phyloP scores from a whole-genome alignment of 2,113 vertebrate species.

The Rutilus rutilus region DNA sequence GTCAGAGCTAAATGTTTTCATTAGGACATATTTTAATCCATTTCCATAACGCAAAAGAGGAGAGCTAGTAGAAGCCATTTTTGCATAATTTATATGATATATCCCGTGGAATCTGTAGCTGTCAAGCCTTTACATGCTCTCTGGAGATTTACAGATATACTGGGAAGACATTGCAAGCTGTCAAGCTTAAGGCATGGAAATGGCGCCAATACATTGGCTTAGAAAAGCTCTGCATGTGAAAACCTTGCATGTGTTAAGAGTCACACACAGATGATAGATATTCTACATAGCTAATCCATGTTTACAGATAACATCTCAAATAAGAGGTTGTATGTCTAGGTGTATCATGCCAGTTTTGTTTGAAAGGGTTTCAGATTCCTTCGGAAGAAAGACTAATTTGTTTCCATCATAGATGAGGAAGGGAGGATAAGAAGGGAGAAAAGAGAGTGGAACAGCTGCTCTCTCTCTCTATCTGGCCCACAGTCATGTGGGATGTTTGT shows the following conservation, averaged over 20 bases:
- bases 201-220: slow-evolving; percentile 39
- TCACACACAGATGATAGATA: slow-evolving; percentile 4
- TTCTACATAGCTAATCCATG: slow-evolving; percentile 54
- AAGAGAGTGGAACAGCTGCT: slow-evolving; percentile 53
- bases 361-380: slow-evolving; percentile 14
- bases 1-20: slow-evolving; percentile 81
- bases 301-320: slow-evolving; percentile 65
- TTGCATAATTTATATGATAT: slow-evolving; percentile 71
- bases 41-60: slow-evolving; percentile 73
- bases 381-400: slow-evolving; percentile 20
- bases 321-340: slow-evolving; percentile 1
- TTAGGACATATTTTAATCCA: slow-evolving; percentile 78
- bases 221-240: slow-evolving; percentile 45
- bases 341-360: neutral
- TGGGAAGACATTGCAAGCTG: slow-evolving; percentile 62
- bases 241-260: slow-evolving; percentile 7
- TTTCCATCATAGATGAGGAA: slow-evolving; percentile 58
- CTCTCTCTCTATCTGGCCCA: slow-evolving; percentile 55
- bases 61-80: slow-evolving; percentile 42
- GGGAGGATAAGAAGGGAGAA: slow-evolving; percentile 58
- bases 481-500: slow-evolving; percentile 60
- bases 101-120: slow-evolving; percentile 64
- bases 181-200: slow-evolving; percentile 44
- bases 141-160: slow-evolving; percentile 64
- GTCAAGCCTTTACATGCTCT: slow-evolving; percentile 68